These are phyloP conservation scores for Idris sp. DNA, from an alignment of 1,140 invertebrate species.

Conservation along the genomic window DNA sequence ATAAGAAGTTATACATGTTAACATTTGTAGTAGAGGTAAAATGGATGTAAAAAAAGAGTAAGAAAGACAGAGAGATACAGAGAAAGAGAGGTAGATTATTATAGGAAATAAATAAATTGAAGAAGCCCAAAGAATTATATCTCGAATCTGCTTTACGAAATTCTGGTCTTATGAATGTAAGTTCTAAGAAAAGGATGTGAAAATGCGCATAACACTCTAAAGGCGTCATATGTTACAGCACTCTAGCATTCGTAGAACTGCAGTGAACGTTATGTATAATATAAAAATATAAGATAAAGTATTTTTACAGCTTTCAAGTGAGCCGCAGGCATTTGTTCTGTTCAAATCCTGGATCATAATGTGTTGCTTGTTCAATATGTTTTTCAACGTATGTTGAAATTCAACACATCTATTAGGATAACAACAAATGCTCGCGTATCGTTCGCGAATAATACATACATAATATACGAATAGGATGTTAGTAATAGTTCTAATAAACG, in stretches of 20 bases:
- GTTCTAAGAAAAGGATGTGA: slow-evolving; percentile 62
- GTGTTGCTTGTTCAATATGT: neutral
- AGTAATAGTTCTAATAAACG: slow-evolving; percentile 50
- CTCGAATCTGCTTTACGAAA: slow-evolving; percentile 65
- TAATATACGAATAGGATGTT: slow-evolving; percentile 46
- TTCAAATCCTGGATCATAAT: neutral
- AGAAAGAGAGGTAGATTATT: neutral
- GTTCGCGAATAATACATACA: slow-evolving; percentile 48
- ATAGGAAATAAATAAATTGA: slow-evolving; percentile 28
- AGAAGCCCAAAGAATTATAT: slow-evolving; percentile 34
- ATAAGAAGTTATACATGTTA: too few relatives aligned
- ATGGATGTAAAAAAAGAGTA: slow-evolving; percentile 1
- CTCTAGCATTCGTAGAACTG: slow-evolving; percentile 77
- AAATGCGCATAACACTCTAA: slow-evolving; percentile 76
- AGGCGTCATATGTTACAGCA: slow-evolving; percentile 78
- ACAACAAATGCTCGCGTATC: slow-evolving; percentile 46
- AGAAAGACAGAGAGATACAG: neutral
- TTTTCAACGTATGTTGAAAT: slow-evolving; percentile 5
- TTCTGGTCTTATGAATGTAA: slow-evolving; percentile 60
- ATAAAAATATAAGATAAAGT: slow-evolving; percentile 51
- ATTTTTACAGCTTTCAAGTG: slow-evolving; percentile 52
- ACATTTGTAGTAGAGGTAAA: neutral
- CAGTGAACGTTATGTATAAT: slow-evolving; percentile 54
- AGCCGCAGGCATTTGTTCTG: slow-evolving; percentile 44
- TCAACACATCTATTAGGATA: slow-evolving; percentile 18